phyloP scores from a whole-genome alignment of 2,888 invertebrate species.

The Cephus rjabovi region DNA sequence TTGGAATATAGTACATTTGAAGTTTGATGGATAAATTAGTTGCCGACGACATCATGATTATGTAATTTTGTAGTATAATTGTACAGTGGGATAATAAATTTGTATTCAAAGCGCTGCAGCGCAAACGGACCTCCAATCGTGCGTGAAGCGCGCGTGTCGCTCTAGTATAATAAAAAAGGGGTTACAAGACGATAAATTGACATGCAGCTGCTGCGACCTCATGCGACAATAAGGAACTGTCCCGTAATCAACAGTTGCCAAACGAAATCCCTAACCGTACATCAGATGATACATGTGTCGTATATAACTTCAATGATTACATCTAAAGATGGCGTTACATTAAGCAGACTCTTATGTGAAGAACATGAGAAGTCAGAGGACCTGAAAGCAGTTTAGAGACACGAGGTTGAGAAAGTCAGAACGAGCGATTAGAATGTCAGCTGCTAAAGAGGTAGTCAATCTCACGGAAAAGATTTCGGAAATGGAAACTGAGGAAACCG shows the following conservation, averaged over 20 bases:
- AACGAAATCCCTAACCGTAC: not conserved
- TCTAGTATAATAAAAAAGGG: not conserved
- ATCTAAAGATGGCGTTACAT: constrained; percentile 30
- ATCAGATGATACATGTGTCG: not conserved
- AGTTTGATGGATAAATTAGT: too few relatives aligned
- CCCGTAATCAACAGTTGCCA: not conserved
- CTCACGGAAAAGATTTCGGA: constrained; percentile 52
- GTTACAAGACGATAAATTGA: not conserved
- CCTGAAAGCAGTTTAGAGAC: not conserved
- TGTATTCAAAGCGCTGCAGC: too few relatives aligned
- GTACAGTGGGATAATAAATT: too few relatives aligned
- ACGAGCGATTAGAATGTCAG: not conserved
- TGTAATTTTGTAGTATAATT: too few relatives aligned
- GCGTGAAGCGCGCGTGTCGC: too few relatives aligned
- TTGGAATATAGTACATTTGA: too few relatives aligned
- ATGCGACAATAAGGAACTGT: not conserved
- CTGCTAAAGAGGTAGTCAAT: constrained; percentile 22
- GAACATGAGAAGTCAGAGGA: not conserved
- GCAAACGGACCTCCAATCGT: too few relatives aligned
- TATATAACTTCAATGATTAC: not conserved
- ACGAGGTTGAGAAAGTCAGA: constrained; percentile 30
- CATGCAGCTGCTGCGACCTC: not conserved
- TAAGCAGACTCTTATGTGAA: not conserved
- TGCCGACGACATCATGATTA: too few relatives aligned
- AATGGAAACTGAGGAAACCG: constrained; percentile 65